Base-by-base conservation (phyloP, 2,113 vertebrate species). In the Spizaetus ornatus region DNA sequence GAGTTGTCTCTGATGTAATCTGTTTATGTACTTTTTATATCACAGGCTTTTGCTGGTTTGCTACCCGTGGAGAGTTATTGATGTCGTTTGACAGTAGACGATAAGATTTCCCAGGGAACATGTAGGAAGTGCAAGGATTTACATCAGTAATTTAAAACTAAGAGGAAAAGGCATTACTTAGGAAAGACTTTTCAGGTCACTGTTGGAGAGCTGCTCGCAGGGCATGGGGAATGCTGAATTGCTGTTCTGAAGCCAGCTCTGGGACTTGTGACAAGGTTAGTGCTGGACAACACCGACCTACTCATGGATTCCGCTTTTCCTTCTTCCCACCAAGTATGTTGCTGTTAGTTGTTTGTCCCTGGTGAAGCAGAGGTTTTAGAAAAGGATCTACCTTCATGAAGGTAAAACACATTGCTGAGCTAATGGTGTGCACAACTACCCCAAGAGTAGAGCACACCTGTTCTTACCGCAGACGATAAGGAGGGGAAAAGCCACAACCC, bases 191-290 rank as follows among this genome's bases (percentile, higher is more conserved):
- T 55, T 29, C 23, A 20, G 47, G 56, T 61, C 19, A 10, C 14
- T 1, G 4, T 2, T 71, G 70, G 62, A 53, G 80, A 62, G 34
- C 26, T 59, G 48, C 32, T 34, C 0, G 0, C 27, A 15, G 43
- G 27, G 10, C 7, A 8, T 16, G 31, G 48, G 43, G 9, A 61
- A 6, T 4, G 40, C 71, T 43, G 67, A 83, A 20, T 5, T 77
- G 58, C 31, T 58, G 17, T 29, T 71, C 18, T 22, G 71, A 45
- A 47, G 69, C 29, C 61, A 36, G 20, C 31, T 32, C 14, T 50
- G 13, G 48, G 42, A 36, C 48, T 56, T 31, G 29, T 21, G 48
- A 56, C 26, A 3, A 12, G 32, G 56, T 32, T 31, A 14, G 26
- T 22, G 36, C 52, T 76, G 56, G n/a, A 32, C 55, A 52, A 12